Conservation (phyloP, 2,113 vertebrate species). For the Zapus hudsonius region DNA sequence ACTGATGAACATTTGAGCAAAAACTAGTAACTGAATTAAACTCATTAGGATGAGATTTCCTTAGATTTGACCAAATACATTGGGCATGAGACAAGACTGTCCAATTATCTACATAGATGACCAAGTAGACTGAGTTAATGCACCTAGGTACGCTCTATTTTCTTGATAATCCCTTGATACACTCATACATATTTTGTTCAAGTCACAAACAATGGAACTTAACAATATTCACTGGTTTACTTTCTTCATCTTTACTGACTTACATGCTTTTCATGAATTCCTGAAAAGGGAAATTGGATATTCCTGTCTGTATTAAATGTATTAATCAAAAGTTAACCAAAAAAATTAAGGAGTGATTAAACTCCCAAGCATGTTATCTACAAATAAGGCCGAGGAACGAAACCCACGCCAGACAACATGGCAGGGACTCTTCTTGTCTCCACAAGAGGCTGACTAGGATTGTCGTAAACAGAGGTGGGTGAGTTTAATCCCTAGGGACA, state of each 20-base stretch:
- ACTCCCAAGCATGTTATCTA: not conserved
- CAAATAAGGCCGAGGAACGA: constrained; percentile 21
- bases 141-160: not conserved
- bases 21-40: constrained; percentile 36
- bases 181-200: not conserved
- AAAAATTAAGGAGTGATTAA: not conserved
- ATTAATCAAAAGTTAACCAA: not conserved
- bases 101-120: not conserved
- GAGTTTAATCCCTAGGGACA: constrained; percentile 11
- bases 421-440: not conserved
- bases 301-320: not conserved
- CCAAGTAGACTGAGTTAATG: not conserved
- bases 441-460: constrained; percentile 3
- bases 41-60: not conserved
- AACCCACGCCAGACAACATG: constrained; percentile 37
- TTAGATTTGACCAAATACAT: constrained; percentile 1
- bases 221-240: constrained; percentile 18
- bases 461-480: not conserved
- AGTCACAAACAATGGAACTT: constrained; percentile 16
- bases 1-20: constrained; percentile 5
- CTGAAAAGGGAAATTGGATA: not conserved
- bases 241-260: not conserved
- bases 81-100: not conserved
- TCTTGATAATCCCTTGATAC: not conserved
- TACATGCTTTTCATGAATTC: not conserved